Evolutionary conservation across 2,888 invertebrate species (phyloP).

Genomic region (Morpho helenor): DNA sequence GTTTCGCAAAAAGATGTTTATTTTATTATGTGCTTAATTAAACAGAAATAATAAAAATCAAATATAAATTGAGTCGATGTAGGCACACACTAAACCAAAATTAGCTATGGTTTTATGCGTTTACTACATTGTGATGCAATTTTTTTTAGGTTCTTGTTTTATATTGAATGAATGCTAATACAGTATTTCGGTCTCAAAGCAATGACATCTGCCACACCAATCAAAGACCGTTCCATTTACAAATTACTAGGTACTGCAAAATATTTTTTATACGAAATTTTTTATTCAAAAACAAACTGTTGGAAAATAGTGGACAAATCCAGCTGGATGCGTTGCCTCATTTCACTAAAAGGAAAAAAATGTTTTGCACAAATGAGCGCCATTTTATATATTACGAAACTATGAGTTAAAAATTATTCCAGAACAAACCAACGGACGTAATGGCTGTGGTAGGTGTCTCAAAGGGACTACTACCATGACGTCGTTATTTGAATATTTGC

Average conservation of each 20-base stretch:
- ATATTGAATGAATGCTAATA: too few species aligned
- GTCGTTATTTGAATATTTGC: slow-evolving; percentile 58
- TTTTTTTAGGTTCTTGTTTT: too few species aligned
- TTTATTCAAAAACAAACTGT: background rate
- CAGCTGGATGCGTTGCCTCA: background rate
- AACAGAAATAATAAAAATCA: too few species aligned
- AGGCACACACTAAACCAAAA: too few species aligned
- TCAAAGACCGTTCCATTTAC: too few species aligned
- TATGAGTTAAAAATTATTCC: slow-evolving; percentile 5
- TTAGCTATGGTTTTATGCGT: too few species aligned
- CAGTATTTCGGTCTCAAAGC: too few species aligned
- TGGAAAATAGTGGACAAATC: slow-evolving; percentile 18
- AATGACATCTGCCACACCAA: too few species aligned
- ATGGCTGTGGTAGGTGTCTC: slow-evolving; percentile 4
- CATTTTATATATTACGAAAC: background rate
- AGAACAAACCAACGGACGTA: slow-evolving; percentile 2
- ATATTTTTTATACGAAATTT: background rate
- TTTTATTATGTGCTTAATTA: too few species aligned
- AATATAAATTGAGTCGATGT: too few species aligned
- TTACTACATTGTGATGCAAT: too few species aligned
- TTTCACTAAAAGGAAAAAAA: background rate
- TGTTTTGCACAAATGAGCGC: background rate
- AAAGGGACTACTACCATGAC: slow-evolving; percentile 10
- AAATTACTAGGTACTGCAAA: background rate
- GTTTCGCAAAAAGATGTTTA: too few species aligned